Base-by-base conservation (phyloP, 2,888 invertebrate genomes). In the Hoplodrina blanda region DNA sequence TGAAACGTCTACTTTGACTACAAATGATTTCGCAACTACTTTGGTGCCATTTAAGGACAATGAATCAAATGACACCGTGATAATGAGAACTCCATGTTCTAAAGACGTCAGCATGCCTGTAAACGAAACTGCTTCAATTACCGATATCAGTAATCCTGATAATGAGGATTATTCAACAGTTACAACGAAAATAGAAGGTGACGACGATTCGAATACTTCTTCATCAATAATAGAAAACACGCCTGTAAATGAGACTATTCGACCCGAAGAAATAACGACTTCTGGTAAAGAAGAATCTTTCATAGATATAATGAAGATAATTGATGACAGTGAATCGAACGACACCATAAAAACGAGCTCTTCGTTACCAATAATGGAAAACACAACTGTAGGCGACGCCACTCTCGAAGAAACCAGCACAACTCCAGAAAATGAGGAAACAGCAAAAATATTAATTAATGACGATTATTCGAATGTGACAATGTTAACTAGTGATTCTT, bases 61-160 rank as follows among this genome's bases (percentile, higher is more conserved):
- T 41, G 15, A 46, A 52, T 52, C 50, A 20, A 62, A 59, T 62
- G 20, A 59, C 10, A 59, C 59, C 30, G n/a, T 69, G 19, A n/a
- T 30, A 46, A 30, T 13, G n/a, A 65, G n/a, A 55, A 17, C 37
- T 44, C 8, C 46, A n/a, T 30, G 46, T 4, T 49, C 61, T 17
- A 19, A 19, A 41, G 46, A 60, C 0, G 4, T 44, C 11, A 63
- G 46, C 37, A 37, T 46, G 30, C 1, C 44, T 13, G 4, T 52
- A 11, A 50, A 37, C 50, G 44, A 30, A 11, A 68, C 11, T 7
- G 37, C 30, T 41, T 3, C 19, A 19, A 4, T 11, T 6, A 59
- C 5, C 2, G 17, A 63, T 53, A 41, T 5, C 4, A 64, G 13
- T 10, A 49, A 8, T 55, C 15, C 13, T 30, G 11, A 1, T 10